phyloP scores from a whole-genome alignment of 2,113 vertebrate genomes.

The Felis chaus region DNA sequence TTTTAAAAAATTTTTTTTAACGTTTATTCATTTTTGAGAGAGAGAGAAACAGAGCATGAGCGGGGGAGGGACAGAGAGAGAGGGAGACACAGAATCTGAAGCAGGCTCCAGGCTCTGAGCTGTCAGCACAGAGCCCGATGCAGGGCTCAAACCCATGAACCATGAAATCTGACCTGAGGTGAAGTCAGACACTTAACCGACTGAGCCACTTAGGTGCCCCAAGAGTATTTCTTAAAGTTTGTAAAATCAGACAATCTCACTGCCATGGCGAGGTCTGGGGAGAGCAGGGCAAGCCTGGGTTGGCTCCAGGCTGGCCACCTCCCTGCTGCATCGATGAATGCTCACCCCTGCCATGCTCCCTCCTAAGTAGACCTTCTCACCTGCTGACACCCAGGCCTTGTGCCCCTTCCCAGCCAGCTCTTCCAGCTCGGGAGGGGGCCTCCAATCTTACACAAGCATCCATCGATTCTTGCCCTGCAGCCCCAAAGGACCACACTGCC shows the following conservation, averaged over 20 bases:
- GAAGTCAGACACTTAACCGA: too few species aligned
- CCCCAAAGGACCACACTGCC: neutral
- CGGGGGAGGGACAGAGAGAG: too few species aligned
- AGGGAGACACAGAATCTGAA: too few species aligned
- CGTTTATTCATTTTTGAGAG: too few species aligned
- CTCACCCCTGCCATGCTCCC: neutral
- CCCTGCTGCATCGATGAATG: neutral
- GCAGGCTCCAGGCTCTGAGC: too few species aligned
- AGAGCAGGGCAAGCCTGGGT: neutral
- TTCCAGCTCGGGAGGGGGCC: neutral
- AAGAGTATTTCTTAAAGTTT: neutral
- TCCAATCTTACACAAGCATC: neutral
- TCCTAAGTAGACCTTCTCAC: neutral
- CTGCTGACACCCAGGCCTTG: too few species aligned
- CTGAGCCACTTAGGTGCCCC: too few species aligned
- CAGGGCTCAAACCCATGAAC: too few species aligned
- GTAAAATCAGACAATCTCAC: neutral
- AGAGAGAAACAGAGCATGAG: too few species aligned
- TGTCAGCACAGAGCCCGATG: too few species aligned
- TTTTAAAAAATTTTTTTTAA: too few species aligned
- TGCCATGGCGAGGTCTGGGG: neutral
- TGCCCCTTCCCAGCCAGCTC: neutral
- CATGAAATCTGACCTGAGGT: too few species aligned
- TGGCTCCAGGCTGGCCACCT: neutral
- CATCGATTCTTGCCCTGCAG: rapidly evolving